These are phyloP conservation scores for Pseudomugil gertrudae DNA, from an alignment of 2,797 vertebrate species.

Conservation along the genomic window DNA sequence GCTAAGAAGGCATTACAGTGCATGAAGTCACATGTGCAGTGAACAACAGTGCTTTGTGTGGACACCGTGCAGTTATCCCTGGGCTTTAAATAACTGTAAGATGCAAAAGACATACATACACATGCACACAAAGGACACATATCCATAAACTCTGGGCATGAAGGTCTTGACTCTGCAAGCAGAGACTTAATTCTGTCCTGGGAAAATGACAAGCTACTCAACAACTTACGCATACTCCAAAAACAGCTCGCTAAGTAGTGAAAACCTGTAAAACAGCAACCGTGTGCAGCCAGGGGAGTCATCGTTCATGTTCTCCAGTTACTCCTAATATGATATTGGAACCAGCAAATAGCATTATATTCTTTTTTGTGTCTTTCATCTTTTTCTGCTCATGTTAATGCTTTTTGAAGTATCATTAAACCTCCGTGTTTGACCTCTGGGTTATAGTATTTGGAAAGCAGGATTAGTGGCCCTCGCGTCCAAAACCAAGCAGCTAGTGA, in stretches of 20 bases:
- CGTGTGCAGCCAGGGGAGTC: constrained; percentile 8
- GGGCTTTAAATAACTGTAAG: constrained; percentile 36
- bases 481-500: constrained; percentile 11
- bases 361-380: not conserved
- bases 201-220: constrained; percentile 31
- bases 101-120: constrained; percentile 9
- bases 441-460: constrained; percentile 19
- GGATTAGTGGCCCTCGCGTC: constrained; percentile 7
- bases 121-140: constrained; percentile 3
- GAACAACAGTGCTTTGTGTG: constrained; percentile 27
- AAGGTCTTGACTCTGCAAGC: constrained; percentile 7
- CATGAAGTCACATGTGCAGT: constrained; percentile 41
- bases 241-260: constrained; percentile 22
- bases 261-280: constrained; percentile 24
- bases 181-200: constrained; percentile 13
- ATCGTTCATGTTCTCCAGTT: constrained; percentile 13
- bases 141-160: not conserved
- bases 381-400: not conserved
- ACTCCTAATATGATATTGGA: constrained; percentile 1
- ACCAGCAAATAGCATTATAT: not conserved
- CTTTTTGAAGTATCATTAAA: constrained; percentile 16
- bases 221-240: constrained; percentile 44
- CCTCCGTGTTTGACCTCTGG: constrained; percentile 18
- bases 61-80: constrained; percentile 17
- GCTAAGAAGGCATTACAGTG: constrained; percentile 12